Percentiles rank a stretch among this genome's conserved stretches.
Conservation (phyloP, 2,113 vertebrate genomes). For the Salvelinus fontinalis region DNA sequence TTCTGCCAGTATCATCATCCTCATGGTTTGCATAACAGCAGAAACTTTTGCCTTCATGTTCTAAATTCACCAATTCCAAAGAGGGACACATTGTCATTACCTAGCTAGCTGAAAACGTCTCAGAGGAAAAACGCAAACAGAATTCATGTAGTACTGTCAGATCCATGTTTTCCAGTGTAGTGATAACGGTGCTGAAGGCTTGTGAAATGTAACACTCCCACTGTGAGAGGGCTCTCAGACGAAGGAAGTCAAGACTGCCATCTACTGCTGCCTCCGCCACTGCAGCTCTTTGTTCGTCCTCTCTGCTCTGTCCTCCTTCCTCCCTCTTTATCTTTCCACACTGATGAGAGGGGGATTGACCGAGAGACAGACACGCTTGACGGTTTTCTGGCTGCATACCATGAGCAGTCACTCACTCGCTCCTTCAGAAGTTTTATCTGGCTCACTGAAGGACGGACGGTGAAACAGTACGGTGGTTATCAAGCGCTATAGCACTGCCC, state of each 20-base stretch:
- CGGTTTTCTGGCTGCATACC: conserved; percentile 73
- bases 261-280: conserved; percentile 83
- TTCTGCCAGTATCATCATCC: conserved; percentile 50
- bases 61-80: conserved; percentile 44
- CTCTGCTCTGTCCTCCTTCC: conserved; percentile 3
- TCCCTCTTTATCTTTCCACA: conserved; percentile 53
- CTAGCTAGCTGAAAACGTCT: conserved; percentile 52
- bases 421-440: conserved; percentile 77
- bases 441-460: conserved; percentile 68
- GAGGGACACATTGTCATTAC: conserved; percentile 62
- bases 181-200: conserved; percentile 63
- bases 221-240: conserved; percentile 37
- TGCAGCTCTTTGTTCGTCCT: conserved; percentile 47
- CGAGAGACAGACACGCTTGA: conserved; percentile 71
- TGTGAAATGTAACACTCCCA: conserved; percentile 54
- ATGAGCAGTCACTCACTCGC: conserved; percentile 76
- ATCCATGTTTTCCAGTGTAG: conserved; percentile 36
- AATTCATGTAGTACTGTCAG: conserved; percentile 48
- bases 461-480: conserved; percentile 52
- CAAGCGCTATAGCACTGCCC: conserved; percentile 3
- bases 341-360: conserved; percentile 74
- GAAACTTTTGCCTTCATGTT: conserved; percentile 62
- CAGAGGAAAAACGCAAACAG: conserved; percentile 30
- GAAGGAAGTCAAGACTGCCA: conserved; percentile 91
- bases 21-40: conserved; percentile 60